These are phyloP conservation scores for Fundulus diaphanus DNA, from an alignment of 2,797 vertebrate genomes.

Conservation along the genomic window DNA sequence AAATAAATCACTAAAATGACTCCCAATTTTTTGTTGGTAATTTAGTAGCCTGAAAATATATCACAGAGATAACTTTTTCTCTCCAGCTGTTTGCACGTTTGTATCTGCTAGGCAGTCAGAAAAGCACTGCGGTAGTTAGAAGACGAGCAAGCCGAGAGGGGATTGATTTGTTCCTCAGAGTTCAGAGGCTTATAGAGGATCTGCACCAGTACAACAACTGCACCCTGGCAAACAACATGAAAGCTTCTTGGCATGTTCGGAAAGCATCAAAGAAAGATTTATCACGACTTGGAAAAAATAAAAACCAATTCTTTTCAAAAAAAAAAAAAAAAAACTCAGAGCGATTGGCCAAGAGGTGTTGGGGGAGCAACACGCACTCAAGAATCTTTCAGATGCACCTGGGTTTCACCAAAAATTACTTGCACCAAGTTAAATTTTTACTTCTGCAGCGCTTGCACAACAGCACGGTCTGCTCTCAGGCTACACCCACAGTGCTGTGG, in stretches of 20 bases:
- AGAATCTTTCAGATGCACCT: background rate
- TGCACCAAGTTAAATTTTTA: background rate
- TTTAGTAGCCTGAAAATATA: background rate
- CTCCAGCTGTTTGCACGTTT: background rate
- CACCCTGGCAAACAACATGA: background rate
- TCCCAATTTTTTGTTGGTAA: background rate
- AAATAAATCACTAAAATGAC: too few relatives aligned
- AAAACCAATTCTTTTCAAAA: background rate
- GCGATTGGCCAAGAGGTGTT: background rate
- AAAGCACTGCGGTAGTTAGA: too few relatives aligned
- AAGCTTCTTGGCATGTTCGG: background rate
- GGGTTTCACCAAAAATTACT: background rate
- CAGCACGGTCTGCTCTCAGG: background rate
- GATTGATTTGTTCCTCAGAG: too few relatives aligned
- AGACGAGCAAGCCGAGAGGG: too few relatives aligned
- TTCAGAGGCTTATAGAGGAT: too few relatives aligned
- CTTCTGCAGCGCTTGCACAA: background rate
- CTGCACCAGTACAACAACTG: background rate
- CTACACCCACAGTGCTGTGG: background rate
- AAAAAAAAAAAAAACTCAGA: background rate
- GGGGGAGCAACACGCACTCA: background rate
- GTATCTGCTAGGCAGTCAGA: background rate
- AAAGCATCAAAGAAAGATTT: background rate
- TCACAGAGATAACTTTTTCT: background rate
- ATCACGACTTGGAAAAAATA: background rate